A percentile compares a stretch with the other conserved stretches of the same genome.
phyloP scores from a whole-genome alignment of 1,140 invertebrate genomes.

The Micrasema minimum region DNA sequence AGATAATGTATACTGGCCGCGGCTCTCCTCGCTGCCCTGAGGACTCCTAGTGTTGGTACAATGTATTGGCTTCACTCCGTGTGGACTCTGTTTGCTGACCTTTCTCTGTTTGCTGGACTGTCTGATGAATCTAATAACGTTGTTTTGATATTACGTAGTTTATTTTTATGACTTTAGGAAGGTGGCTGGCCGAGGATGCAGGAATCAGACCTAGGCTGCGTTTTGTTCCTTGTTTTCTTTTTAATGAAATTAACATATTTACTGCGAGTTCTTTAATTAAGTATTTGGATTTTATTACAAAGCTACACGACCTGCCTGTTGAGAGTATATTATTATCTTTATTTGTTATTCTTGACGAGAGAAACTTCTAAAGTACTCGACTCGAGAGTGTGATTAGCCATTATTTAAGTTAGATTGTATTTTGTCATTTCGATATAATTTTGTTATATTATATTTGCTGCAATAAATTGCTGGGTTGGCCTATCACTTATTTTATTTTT shows the following conservation, averaged over 20 bases:
- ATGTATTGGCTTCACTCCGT: conserved; percentile 36
- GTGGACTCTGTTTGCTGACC: conserved; percentile 41
- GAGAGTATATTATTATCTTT: conserved; percentile 23
- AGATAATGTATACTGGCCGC: conserved; percentile 61
- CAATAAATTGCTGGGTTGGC: conserved; percentile 51
- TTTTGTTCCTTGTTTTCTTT: conserved; percentile 35
- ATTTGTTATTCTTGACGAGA: conserved; percentile 16
- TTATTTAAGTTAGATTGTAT: conserved; percentile 31
- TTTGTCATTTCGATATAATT: conserved; percentile 45
- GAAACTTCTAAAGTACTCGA: conserved; percentile 10
- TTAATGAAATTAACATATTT: conserved; percentile 26
- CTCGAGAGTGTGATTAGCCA: conserved; percentile 28
- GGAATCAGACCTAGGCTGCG: conserved; percentile 18
- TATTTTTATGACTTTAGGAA: conserved; percentile 34
- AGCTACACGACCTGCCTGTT: conserved; percentile 33
- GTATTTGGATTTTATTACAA: conserved; percentile 30
- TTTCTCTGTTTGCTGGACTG: conserved; percentile 38
- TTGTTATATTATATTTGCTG: conserved; percentile 47
- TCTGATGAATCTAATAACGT: conserved; percentile 32
- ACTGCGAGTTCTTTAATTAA: conserved; percentile 24
- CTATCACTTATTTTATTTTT: conserved; percentile 42
- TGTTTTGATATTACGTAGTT: conserved; percentile 37
- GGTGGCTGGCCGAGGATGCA: conserved; percentile 4
- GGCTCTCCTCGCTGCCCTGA: conserved; percentile 12
- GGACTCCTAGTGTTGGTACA: conserved; percentile 37